A percentile compares a stretch with the other conserved stretches of the same genome.
Evolutionary conservation across 2,113 vertebrate genomes (phyloP).

Genomic region (Siniperca knerii): DNA sequence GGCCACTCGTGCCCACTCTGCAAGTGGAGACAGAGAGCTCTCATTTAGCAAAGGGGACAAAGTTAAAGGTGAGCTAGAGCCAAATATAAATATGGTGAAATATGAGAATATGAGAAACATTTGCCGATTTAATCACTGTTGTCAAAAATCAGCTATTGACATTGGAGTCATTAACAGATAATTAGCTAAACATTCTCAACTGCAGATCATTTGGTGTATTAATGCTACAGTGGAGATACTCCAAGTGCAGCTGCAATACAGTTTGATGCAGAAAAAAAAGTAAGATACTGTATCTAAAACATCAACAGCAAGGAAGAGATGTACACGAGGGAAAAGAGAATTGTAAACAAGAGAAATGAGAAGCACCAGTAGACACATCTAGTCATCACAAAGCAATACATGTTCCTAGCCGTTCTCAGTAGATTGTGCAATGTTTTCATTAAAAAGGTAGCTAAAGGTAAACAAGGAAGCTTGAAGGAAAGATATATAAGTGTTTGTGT

Average conservation of each 20-base stretch:
- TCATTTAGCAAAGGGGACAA: slow-evolving; percentile 93
- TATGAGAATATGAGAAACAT: neutral
- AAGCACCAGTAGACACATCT: slow-evolving; percentile 6
- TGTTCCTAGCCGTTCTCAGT: slow-evolving; percentile 12
- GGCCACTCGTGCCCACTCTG: slow-evolving; percentile 89
- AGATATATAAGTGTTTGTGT: neutral
- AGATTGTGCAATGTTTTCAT: slow-evolving; percentile 4
- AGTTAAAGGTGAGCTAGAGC: slow-evolving; percentile 88
- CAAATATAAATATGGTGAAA: neutral
- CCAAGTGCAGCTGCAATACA: neutral
- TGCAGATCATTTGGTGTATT: neutral
- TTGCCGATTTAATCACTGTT: neutral
- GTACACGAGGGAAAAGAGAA: slow-evolving; percentile 8
- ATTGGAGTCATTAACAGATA: neutral
- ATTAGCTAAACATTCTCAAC: neutral
- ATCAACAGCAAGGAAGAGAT: slow-evolving; percentile 7
- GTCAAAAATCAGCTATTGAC: neutral
- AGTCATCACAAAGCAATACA: slow-evolving; percentile 35
- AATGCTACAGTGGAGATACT: neutral
- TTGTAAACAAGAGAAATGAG: slow-evolving; percentile 44
- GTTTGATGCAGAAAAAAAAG: neutral
- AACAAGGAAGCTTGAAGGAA: neutral
- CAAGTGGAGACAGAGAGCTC: slow-evolving; percentile 90
- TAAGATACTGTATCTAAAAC: neutral
- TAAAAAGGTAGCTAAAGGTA: slow-evolving; percentile 6